Evolutionary conservation across 2,113 vertebrate species (phyloP), one percentile per base, ranked within the genome.

Genomic region (Coptodon bakossiorum): DNA sequence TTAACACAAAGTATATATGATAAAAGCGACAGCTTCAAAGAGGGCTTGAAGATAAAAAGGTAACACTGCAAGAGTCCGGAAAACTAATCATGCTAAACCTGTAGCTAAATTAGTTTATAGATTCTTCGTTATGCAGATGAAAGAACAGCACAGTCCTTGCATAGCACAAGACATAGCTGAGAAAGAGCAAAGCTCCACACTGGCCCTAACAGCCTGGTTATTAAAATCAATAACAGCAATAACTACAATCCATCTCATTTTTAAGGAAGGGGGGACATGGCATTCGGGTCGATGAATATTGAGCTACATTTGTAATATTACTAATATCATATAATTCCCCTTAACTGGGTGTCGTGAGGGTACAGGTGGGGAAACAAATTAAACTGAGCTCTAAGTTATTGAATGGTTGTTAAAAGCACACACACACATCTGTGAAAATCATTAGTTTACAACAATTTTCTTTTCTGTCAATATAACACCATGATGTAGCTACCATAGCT

Each of bases 161-260:
- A 61, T 22, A 66, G 52, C 13, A 59, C 6, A 31, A 66, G 13
- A 84, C 38, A 81, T 4, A 59, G 61, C 82, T 57, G 71, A 87
- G 89, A 83, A 79, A 48, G 83, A 91, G 68, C 36, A 81, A 61
- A 27, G 45, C 89, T 73, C 82, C 45, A 82, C 81, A 88, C 43
- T 83, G 89, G 88, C 88, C 87, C 90, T 82, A 95, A 93, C 86
- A 91, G 88, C 86, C 82, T 93, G 87, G 92, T 95, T 96, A 95
- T 96, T 96, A 94, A 96, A 96, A 96, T 96, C 96, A 96, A 96
- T 96, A 96, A 84, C 81, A 86, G 94, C 93, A 95, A 96, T 96
- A 96, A 96, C 90, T 90, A 92, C 94, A 95, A 96, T 96, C 93
- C 81, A 94, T 95, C 93, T 95, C 81, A 83, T 91, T 93, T 92